Conservation (phyloP, 2,113 vertebrate genomes). For the Rhinopithecus roxellana region DNA sequence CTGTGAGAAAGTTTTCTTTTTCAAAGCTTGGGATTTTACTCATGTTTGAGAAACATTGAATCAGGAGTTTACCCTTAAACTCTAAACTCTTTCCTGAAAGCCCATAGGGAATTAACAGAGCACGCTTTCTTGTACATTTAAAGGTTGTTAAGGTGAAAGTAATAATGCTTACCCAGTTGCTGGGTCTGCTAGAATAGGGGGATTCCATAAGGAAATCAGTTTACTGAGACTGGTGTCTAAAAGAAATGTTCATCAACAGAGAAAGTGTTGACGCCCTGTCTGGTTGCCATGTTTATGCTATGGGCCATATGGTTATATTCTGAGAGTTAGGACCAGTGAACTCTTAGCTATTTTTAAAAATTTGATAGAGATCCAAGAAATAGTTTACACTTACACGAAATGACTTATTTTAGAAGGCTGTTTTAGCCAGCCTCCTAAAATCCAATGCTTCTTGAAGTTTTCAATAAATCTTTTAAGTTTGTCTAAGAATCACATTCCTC, state of each 20-base stretch:
- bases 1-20: constrained; percentile 7
- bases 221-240: background rate
- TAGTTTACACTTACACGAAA: background rate
- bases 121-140: background rate
- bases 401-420: background rate
- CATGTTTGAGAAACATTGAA: background rate
- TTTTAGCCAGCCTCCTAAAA: background rate
- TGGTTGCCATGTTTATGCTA: background rate
- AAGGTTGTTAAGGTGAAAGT: constrained; percentile 16
- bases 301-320: background rate
- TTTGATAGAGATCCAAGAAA: constrained; percentile 1
- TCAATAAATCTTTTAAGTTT: background rate
- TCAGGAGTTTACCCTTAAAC: background rate
- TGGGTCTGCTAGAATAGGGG: background rate
- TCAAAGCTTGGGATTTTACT: background rate
- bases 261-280: background rate
- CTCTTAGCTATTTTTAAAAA: background rate
- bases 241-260: background rate
- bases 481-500: background rate
- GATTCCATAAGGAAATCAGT: background rate
- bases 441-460: background rate
- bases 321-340: background rate
- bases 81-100: background rate
- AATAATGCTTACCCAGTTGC: background rate
- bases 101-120: background rate